phyloP scores from a whole-genome alignment of 2,113 vertebrate genomes.

The Marmota flaviventris region DNA sequence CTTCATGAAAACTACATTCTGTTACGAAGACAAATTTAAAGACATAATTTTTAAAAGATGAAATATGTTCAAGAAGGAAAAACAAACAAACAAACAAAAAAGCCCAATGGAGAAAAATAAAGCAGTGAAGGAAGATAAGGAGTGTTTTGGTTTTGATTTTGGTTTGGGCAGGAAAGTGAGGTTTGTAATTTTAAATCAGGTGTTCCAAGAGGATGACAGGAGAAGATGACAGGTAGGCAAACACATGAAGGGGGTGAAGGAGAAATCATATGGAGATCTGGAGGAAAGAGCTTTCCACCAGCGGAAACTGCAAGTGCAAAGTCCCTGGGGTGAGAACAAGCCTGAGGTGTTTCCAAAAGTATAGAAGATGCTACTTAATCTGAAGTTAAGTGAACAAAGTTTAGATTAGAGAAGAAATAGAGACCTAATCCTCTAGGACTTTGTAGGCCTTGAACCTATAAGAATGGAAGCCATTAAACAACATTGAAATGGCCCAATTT shows the following conservation, averaged over 20 bases:
- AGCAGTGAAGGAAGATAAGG: background rate
- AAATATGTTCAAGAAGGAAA: conserved; percentile 21
- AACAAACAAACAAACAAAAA: background rate
- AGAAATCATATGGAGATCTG: background rate
- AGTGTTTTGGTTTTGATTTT: background rate
- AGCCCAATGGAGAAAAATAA: background rate
- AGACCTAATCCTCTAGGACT: background rate
- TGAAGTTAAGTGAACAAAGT: background rate
- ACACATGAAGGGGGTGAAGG: background rate
- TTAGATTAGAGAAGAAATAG: background rate
- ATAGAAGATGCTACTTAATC: background rate
- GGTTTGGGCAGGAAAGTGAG: background rate
- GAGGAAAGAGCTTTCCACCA: background rate
- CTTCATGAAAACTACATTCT: background rate
- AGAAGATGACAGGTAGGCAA: background rate
- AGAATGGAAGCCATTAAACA: background rate
- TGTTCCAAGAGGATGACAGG: background rate
- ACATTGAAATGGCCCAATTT: background rate
- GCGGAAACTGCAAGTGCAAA: background rate
- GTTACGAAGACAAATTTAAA: background rate
- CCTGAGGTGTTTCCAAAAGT: background rate
- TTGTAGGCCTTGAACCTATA: background rate
- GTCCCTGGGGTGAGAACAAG: background rate
- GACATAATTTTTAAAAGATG: background rate
- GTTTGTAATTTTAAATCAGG: background rate